Conservation (phyloP, 2,797 vertebrate genomes). For the Danio aesculapii region DNA sequence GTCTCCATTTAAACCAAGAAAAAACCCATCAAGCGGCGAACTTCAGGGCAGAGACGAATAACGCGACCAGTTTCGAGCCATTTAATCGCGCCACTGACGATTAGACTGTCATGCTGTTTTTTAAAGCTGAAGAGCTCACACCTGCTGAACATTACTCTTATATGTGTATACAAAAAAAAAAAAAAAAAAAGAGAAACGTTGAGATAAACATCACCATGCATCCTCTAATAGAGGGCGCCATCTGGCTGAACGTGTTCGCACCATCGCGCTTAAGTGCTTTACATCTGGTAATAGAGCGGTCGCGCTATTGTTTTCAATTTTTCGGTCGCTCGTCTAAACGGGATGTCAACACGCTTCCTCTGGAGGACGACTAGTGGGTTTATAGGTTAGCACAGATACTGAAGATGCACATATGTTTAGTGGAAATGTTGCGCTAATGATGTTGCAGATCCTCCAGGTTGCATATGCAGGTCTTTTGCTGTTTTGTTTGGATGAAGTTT, state of each 20-base stretch:
- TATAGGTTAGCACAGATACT: background rate
- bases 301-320: conserved; percentile 81
- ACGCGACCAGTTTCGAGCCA: conserved; percentile 65
- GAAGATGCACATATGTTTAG: background rate
- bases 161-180: conserved; percentile 61
- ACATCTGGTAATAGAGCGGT: conserved; percentile 82
- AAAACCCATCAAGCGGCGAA: conserved; percentile 58
- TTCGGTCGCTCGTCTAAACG: conserved; percentile 64
- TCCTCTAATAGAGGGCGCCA: conserved; percentile 81
- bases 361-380: background rate
- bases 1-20: conserved; percentile 31
- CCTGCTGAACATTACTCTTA: conserved; percentile 80
- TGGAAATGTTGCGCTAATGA: background rate
- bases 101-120: conserved; percentile 66
- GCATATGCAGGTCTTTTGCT: background rate
- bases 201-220: conserved; percentile 78
- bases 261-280: conserved; percentile 80
- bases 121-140: conserved; percentile 72
- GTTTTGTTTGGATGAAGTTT: background rate
- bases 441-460: background rate
- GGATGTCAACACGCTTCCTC: conserved; percentile 34
- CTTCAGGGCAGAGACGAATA: conserved; percentile 64
- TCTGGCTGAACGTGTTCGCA: conserved; percentile 80
- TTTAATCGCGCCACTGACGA: conserved; percentile 67
- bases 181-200: conserved; percentile 68